These are phyloP conservation scores for Platichthys flesus DNA, from an alignment of 2,113 vertebrate species.

Conservation along the genomic window DNA sequence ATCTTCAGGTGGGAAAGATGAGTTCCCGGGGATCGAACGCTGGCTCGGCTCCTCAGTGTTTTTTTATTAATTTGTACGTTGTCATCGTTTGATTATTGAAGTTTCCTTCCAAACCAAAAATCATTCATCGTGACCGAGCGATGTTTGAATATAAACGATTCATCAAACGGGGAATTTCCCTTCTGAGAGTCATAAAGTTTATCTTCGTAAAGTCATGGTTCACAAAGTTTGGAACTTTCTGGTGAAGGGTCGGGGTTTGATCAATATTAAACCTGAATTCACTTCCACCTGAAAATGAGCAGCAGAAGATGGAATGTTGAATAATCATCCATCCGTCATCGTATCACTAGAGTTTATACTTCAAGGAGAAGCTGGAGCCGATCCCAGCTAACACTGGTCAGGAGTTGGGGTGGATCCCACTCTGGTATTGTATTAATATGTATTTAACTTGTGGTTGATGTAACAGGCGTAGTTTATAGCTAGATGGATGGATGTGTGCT, in stretches of 20 bases:
- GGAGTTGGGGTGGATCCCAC: too few species aligned
- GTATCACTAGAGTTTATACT: too few species aligned
- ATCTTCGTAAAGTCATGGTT: neutral
- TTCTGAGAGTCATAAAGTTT: neutral
- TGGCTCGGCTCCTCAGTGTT: neutral
- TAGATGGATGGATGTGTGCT: too few species aligned
- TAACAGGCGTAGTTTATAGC: too few species aligned
- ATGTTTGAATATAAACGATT: neutral
- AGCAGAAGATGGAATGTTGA: too few species aligned
- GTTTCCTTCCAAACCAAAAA: neutral
- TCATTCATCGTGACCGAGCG: neutral
- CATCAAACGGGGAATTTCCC: neutral
- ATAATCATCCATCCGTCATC: too few species aligned
- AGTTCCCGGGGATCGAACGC: neutral
- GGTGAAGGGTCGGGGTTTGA: neutral
- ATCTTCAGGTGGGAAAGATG: neutral
- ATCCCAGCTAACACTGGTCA: too few species aligned
- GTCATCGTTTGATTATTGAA: neutral
- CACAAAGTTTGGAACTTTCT: neutral
- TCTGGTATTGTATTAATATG: too few species aligned
- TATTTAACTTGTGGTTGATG: too few species aligned
- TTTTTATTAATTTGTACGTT: neutral
- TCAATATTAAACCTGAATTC: neutral
- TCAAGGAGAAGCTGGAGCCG: too few species aligned
- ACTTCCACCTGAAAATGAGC: neutral